Conservation (phyloP, 2,888 invertebrate genomes). For the Lithophane socia region DNA sequence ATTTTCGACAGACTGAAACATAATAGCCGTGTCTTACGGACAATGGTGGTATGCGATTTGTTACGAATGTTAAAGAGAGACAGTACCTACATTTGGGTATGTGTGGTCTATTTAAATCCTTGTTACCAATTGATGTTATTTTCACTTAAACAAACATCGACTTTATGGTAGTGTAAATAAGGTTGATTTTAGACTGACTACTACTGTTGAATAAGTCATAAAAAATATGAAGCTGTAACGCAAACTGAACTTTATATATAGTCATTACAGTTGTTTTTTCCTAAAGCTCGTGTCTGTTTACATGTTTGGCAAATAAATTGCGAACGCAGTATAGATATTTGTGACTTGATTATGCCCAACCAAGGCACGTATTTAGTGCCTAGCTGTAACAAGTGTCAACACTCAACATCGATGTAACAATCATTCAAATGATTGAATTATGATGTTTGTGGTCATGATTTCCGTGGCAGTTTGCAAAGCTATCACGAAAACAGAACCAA, state of each 20-base stretch:
- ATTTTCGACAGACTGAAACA: constrained; percentile 61
- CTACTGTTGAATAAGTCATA: too few species aligned
- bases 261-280: too few species aligned
- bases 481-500: not conserved
- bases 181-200: too few species aligned
- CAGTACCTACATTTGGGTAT: constrained; percentile 5
- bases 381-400: constrained; percentile 34
- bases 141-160: too few species aligned
- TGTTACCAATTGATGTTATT: too few species aligned
- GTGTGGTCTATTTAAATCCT: not conserved
- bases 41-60: constrained; percentile 48
- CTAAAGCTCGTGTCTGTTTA: too few species aligned
- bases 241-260: too few species aligned
- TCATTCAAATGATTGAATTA: constrained; percentile 33
- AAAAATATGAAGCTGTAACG: too few species aligned
- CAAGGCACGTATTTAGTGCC: constrained; percentile 37
- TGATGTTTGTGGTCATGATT: constrained; percentile 7
- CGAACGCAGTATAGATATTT: not conserved
- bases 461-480: not conserved
- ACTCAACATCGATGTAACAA: constrained; percentile 23
- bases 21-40: constrained; percentile 52
- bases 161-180: too few species aligned
- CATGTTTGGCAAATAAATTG: too few species aligned
- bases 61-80: constrained; percentile 53
- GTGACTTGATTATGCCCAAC: constrained; percentile 8